Conservation (phyloP, 1,140 invertebrate genomes). For the Solenopsis fugax region DNA sequence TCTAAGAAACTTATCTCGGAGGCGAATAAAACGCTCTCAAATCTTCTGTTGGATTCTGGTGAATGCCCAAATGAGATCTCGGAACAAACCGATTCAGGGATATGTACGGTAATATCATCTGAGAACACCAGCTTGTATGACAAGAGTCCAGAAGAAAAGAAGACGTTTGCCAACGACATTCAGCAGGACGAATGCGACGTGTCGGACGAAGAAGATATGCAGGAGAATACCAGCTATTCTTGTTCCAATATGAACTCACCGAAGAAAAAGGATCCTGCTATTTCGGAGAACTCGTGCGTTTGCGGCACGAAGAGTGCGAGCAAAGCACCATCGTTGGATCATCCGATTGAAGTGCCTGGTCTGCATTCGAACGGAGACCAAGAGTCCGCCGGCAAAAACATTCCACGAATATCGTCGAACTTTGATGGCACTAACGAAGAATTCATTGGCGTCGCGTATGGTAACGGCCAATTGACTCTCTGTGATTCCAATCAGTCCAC, state of each 20-base stretch:
- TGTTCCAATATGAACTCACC: conserved; percentile 83
- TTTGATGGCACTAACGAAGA: conserved; percentile 84
- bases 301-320: conserved; percentile 74
- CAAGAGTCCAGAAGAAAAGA: conserved; percentile 85
- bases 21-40: conserved; percentile 90
- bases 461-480: conserved; percentile 83
- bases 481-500: conserved; percentile 83
- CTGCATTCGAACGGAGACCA: conserved; percentile 36
- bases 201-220: conserved; percentile 74
- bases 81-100: conserved; percentile 90
- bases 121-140: conserved; percentile 90
- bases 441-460: conserved; percentile 84
- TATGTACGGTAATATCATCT: conserved; percentile 88
- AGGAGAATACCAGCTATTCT: conserved; percentile 84
- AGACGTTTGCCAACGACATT: conserved; percentile 81
- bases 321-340: conserved; percentile 50
- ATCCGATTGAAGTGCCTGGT: conserved; percentile 68
- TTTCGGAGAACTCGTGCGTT: conserved; percentile 80
- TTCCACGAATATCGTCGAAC: conserved; percentile 80
- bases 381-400: conserved; percentile 71
- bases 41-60: conserved; percentile 86
- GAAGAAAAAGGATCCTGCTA: conserved; percentile 77
- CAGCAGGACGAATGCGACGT: conserved; percentile 50
- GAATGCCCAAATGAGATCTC: conserved; percentile 85
- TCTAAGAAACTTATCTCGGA: conserved; percentile 88